A percentile compares a stretch with the other conserved stretches of the same genome.
Conservation (phyloP, 30 jellyfish, hydroid and myxozoan species). For the Turritopsis rubra region DNA sequence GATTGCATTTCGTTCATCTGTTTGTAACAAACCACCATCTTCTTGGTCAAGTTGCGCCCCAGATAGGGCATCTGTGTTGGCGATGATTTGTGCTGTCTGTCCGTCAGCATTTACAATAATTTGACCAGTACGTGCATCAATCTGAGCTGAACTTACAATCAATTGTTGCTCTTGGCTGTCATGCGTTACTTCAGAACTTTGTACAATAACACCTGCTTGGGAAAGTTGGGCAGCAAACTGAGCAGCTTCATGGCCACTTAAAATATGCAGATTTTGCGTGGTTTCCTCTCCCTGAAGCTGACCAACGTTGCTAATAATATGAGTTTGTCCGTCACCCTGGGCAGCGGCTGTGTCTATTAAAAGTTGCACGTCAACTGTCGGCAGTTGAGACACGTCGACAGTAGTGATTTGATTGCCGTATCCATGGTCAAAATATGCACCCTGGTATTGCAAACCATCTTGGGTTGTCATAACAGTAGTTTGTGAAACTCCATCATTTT, state of each 20-base stretch:
- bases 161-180: slow-evolving; percentile 19
- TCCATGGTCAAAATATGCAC: slow-evolving; percentile 33
- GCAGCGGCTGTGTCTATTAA: slow-evolving; percentile 35
- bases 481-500: slow-evolving; percentile 6
- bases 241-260: slow-evolving; percentile 37
- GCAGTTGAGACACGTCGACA: slow-evolving; percentile 35
- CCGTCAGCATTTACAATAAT: slow-evolving; percentile 22
- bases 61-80: slow-evolving; percentile 23
- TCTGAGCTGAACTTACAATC: slow-evolving; percentile 33
- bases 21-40: not conserved
- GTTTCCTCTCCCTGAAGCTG: slow-evolving; percentile 24
- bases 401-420: slow-evolving; percentile 33
- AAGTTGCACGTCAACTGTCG: slow-evolving; percentile 41
- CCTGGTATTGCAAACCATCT: slow-evolving; percentile 40
- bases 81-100: slow-evolving; percentile 32
- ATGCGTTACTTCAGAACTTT: slow-evolving; percentile 33
- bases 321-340: slow-evolving; percentile 40
- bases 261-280: slow-evolving; percentile 36
- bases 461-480: slow-evolving; percentile 9
- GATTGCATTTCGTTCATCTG: not conserved
- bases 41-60: slow-evolving; percentile 30
- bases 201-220: slow-evolving; percentile 36
- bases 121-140: slow-evolving; percentile 40
- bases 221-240: slow-evolving; percentile 41
- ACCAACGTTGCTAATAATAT: slow-evolving; percentile 23